Evolutionary conservation across 1,140 invertebrate genomes (phyloP).

Genomic region (Campoletis sonorensis): DNA sequence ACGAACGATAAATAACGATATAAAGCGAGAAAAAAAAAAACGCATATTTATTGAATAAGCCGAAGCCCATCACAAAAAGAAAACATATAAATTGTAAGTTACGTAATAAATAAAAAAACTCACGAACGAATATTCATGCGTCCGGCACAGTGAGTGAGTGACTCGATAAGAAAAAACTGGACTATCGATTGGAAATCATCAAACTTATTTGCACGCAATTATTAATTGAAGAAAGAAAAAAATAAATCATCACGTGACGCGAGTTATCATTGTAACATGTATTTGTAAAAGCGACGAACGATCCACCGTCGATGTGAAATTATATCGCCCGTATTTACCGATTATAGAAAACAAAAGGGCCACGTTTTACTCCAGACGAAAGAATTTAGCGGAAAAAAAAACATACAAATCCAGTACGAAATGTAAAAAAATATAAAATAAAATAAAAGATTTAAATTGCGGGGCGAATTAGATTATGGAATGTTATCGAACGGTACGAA

Average conservation of each 20-base stretch:
- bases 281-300: not conserved
- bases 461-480: not conserved
- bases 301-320: not conserved
- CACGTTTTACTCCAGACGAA: not conserved
- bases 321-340: not conserved
- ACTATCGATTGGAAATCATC: not conserved
- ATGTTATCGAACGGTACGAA: constrained; percentile 1
- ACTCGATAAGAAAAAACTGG: not conserved
- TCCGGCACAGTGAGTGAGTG: not conserved
- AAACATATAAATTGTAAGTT: not conserved
- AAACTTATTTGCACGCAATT: not conserved
- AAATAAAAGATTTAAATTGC: no score
- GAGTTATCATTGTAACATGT: not conserved
- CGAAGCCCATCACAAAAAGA: not conserved
- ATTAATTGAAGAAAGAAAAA: not conserved
- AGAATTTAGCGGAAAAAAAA: not conserved
- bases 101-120: not conserved
- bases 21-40: not conserved
- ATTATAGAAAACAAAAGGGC: not conserved
- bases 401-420: not conserved
- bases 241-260: no score
- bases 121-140: not conserved
- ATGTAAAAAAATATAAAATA: not conserved
- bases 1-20: not conserved
- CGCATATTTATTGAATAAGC: constrained; percentile 11